Base-by-base conservation (phyloP, 2,888 invertebrate genomes). In the Pinctada fucata region DNA sequence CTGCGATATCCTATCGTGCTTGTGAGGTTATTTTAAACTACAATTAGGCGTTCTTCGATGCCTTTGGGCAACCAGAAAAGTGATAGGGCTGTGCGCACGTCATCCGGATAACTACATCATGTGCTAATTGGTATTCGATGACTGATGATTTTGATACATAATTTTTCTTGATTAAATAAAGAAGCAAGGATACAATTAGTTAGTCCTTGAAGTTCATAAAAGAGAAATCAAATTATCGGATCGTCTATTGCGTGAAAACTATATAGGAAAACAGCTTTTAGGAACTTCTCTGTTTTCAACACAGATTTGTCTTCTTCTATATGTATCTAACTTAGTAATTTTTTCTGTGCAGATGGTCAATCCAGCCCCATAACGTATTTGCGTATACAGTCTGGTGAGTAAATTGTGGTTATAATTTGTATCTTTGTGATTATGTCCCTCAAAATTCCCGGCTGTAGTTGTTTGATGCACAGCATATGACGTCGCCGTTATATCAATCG, bases 381-480 rank as follows among this genome's bases (percentile, higher is more conserved):
- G 58, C 13, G 6, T 58, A 13, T 58, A 58, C 6, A 10, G 8
- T 58, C 13, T 58, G 6, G 13, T 13, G 6, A 58, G 6, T 58
- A 58, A 6, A 10, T 58, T 58, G 6, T 13, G 6, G 58, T 58
- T 58, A 58, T 58, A 58, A 10, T 10, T 10, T 10, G 8, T 6
- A 13, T 58, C 58, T 13, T 58, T 58, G 13, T 58, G 58, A 13
- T 13, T 6, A 58, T 58, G 58, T 6, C 58, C 58, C 58, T 83
- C 83, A 2, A 66, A 76, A 64, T 84, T 81, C 16, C 83, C 83
- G 4, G 75, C 72, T 47, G 72, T 79, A 3, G 81, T 85, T 8
- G 82, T 86, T 74, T 87, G 87, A 63, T 86, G 85, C 13, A 85
- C 79, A 10, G 84, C 85, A 2, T 82, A 79, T 2, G 83, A 67